Evolutionary conservation across 2,888 invertebrate genomes (phyloP).

Genomic region (Drosophila stalkeri): DNA sequence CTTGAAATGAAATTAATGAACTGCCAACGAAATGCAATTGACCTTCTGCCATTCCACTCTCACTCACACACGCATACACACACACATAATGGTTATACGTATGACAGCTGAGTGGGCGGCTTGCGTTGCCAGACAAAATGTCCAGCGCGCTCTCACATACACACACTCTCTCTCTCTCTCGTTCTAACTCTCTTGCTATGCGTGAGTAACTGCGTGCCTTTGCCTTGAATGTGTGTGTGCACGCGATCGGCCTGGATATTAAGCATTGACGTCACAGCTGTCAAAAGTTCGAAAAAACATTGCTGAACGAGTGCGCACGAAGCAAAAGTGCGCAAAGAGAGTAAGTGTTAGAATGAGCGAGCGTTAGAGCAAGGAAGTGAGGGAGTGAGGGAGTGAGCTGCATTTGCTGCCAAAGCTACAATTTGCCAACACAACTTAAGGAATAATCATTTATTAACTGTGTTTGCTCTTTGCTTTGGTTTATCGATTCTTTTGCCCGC

Average conservation of each 20-base stretch:
- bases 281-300: slow-evolving; percentile 42
- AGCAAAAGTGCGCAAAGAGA: slow-evolving; percentile 1
- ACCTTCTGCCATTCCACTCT: slow-evolving; percentile 73
- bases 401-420: slow-evolving; percentile 33
- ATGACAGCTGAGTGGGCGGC: slow-evolving; percentile 49
- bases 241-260: slow-evolving; percentile 67
- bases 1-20: slow-evolving; percentile 75
- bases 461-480: slow-evolving; percentile 33
- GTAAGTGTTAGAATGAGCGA: neutral
- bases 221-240: slow-evolving; percentile 44
- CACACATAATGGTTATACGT: slow-evolving; percentile 12
- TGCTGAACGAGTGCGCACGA: slow-evolving; percentile 6
- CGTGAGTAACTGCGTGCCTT: slow-evolving; percentile 17
- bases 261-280: slow-evolving; percentile 67
- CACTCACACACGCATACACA: slow-evolving; percentile 25
- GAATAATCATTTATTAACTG: slow-evolving; percentile 67
- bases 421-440: slow-evolving; percentile 57
- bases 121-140: slow-evolving; percentile 68
- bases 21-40: slow-evolving; percentile 82
- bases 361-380: neutral
- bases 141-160: slow-evolving; percentile 49
- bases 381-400: neutral
- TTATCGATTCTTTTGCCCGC: slow-evolving; percentile 40
- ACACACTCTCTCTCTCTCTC: slow-evolving; percentile 4
- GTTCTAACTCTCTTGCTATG: slow-evolving; percentile 5